phyloP scores from a whole-genome alignment of 2,797 vertebrate genomes.

The Chanos chanos region DNA sequence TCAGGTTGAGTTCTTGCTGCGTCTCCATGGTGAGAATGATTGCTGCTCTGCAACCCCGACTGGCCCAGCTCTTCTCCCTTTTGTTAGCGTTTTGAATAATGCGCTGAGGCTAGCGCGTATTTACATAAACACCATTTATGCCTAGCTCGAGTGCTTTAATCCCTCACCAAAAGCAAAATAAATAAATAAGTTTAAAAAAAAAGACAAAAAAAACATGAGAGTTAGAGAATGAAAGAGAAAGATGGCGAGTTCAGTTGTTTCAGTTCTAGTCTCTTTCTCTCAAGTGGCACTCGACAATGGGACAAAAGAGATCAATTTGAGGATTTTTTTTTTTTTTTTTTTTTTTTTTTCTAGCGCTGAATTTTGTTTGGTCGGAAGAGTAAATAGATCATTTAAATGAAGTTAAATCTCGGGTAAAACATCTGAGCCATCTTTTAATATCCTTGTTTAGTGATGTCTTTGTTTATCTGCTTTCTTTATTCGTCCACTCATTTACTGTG shows the following conservation, averaged over 20 bases:
- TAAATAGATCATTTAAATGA: neutral
- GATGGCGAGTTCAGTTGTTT: neutral
- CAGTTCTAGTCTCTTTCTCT: constrained; percentile 17
- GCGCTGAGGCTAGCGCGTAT: constrained; percentile 37
- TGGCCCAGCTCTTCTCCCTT: constrained; percentile 20
- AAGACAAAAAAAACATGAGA: neutral
- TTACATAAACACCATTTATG: constrained; percentile 41
- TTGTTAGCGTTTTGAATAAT: constrained; percentile 41
- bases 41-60: constrained; percentile 25
- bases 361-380: constrained; percentile 6
- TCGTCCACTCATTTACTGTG: constrained; percentile 7
- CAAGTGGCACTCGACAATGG: neutral
- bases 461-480: constrained; percentile 21
- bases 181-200: neutral
- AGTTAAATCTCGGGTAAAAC: neutral
- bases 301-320: constrained; percentile 7
- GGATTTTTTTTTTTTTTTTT: constrained; percentile 25
- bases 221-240: neutral
- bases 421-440: constrained; percentile 33
- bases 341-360: constrained; percentile 21
- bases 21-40: constrained; percentile 18
- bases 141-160: constrained; percentile 35
- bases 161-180: constrained; percentile 10
- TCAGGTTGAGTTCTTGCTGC: no score
- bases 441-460: constrained; percentile 24